These are phyloP conservation scores for Drosophila sp. DNA, from an alignment of 1,140 invertebrate genomes.

Conservation along the genomic window DNA sequence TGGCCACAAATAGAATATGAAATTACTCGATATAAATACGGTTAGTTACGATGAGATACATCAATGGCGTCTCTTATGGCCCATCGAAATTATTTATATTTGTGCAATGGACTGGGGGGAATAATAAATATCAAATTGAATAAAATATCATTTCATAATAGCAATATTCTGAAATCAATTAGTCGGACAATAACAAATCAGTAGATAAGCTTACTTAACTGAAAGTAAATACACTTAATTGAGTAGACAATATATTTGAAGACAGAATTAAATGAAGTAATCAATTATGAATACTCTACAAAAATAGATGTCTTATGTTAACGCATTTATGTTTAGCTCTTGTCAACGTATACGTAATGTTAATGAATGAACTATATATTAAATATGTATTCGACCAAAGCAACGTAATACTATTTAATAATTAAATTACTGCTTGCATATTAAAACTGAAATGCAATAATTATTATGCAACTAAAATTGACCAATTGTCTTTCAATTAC, in stretches of 20 bases:
- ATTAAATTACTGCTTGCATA: not conserved
- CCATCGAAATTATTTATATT: not conserved
- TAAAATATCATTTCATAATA: slow-evolving; percentile 1
- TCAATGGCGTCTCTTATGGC: not conserved
- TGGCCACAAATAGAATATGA: slow-evolving; percentile 23
- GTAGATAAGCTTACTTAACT: not conserved
- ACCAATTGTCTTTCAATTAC: not conserved
- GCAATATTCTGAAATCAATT: slow-evolving; percentile 18
- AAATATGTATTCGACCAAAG: too few species aligned
- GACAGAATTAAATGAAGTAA: not conserved
- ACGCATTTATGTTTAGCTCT: not conserved
- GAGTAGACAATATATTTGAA: not conserved
- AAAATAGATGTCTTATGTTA: not conserved
- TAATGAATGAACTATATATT: too few species aligned
- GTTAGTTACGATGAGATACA: not conserved
- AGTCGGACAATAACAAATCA: not conserved
- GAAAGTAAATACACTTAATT: not conserved
- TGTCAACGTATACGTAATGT: not conserved
- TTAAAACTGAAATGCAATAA: not conserved
- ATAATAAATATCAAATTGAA: slow-evolving; percentile 4
- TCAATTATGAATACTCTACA: not conserved
- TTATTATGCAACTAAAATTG: not conserved
- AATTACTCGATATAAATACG: slow-evolving; percentile 11
- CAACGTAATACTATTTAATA: too few species aligned
- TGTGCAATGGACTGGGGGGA: not conserved